Percentiles rank a stretch among this genome's conserved stretches.
Conservation (phyloP, 2,888 invertebrate species). For the Dryobota labecula region DNA sequence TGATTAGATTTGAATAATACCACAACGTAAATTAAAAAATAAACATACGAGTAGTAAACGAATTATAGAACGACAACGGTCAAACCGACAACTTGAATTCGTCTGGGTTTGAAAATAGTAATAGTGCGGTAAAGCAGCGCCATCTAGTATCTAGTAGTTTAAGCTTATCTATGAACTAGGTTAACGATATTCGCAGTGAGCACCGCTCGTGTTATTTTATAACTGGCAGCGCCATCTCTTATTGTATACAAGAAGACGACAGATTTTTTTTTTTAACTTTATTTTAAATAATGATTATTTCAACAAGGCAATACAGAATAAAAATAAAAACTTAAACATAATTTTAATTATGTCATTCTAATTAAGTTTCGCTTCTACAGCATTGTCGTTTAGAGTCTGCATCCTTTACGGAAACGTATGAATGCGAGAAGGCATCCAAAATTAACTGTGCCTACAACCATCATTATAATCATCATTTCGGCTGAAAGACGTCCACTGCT, state of each 20-base stretch:
- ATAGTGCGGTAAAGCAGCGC: conserved; percentile 64
- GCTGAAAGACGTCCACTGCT: no score
- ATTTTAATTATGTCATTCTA: not conserved
- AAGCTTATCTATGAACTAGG: conserved; percentile 23
- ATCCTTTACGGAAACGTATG: not conserved
- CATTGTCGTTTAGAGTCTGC: not conserved
- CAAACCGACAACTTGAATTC: not conserved
- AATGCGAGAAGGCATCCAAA: not conserved
- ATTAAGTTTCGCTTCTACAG: not conserved
- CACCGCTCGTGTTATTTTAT: not conserved
- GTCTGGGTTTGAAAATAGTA: not conserved
- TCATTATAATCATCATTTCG: no score
- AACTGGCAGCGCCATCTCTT: conserved; percentile 76
- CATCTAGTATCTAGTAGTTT: conserved; percentile 76
- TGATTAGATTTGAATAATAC: no score
- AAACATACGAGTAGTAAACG: no score
- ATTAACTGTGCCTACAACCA: no score
- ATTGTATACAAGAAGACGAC: conserved; percentile 62
- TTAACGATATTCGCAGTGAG: not conserved
- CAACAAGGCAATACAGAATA: no score
- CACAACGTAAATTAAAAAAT: no score
- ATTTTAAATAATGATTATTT: no score
- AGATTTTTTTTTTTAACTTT: not conserved
- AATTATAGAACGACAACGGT: not conserved
- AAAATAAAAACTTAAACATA: no score